Evolutionary conservation across 1,140 invertebrate species (phyloP).

Genomic region (Drosophila mauritiana): DNA sequence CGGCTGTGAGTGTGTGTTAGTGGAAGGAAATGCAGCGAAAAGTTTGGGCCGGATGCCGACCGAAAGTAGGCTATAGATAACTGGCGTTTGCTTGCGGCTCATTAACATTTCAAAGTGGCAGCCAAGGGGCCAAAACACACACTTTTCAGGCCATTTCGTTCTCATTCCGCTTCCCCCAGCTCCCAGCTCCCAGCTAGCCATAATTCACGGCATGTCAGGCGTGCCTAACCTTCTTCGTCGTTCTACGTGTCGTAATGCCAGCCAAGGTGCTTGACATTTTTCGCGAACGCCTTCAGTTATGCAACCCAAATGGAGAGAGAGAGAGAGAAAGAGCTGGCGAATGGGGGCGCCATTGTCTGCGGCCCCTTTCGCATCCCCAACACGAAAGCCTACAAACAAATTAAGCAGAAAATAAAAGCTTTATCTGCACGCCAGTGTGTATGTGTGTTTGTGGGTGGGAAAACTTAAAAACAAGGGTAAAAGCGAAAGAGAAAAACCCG

Average conservation of each 20-base stretch:
- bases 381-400: slow-evolving; percentile 74
- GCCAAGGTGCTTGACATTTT: slow-evolving; percentile 79
- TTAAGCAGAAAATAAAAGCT: slow-evolving; percentile 81
- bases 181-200: slow-evolving; percentile 9
- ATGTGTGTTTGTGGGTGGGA: slow-evolving; percentile 28
- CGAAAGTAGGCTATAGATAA: slow-evolving; percentile 56
- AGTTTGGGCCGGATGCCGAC: slow-evolving; percentile 32
- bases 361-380: not conserved
- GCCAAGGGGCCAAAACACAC: slow-evolving; percentile 48
- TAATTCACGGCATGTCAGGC: slow-evolving; percentile 68
- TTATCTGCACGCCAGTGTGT: slow-evolving; percentile 9
- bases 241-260: slow-evolving; percentile 57
- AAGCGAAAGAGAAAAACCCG: slow-evolving; percentile 22
- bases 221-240: slow-evolving; percentile 81
- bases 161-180: not conserved
- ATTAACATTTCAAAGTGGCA: slow-evolving; percentile 74
- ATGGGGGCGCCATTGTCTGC: slow-evolving; percentile 27
- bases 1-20: not conserved
- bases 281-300: slow-evolving; percentile 66
- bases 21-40: slow-evolving; percentile 52
- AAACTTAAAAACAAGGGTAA: slow-evolving; percentile 32
- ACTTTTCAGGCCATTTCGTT: slow-evolving; percentile 13
- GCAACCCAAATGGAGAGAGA: slow-evolving; percentile 36
- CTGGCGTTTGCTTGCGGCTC: slow-evolving; percentile 71
- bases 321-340: too few relatives aligned